A percentile compares a stretch with the other conserved stretches of the same genome.
phyloP scores from a whole-genome alignment of 1,140 invertebrate species.

The Drosophila kikkawai region DNA sequence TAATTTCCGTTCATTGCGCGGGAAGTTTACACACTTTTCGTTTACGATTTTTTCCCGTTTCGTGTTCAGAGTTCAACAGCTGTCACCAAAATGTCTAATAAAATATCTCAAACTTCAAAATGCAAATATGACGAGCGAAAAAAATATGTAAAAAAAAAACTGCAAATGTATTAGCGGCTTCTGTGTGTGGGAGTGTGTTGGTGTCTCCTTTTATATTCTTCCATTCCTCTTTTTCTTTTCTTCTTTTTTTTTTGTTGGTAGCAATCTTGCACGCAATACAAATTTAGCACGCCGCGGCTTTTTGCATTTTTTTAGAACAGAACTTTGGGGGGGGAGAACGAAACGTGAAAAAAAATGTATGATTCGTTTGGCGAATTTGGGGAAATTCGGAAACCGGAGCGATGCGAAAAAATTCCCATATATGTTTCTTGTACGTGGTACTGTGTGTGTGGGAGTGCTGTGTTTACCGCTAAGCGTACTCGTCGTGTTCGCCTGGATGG shows the following conservation, averaged over 20 bases:
- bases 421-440: background rate
- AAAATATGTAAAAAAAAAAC: conserved; percentile 5
- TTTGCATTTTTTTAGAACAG: conserved; percentile 51
- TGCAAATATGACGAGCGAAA: background rate
- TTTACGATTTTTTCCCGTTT: conserved; percentile 4
- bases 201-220: conserved; percentile 39
- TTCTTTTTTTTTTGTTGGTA: conserved; percentile 34
- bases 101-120: conserved; percentile 19
- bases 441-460: conserved; percentile 36
- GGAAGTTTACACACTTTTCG: conserved; percentile 18
- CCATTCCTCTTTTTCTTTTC: conserved; percentile 1
- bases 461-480: conserved; percentile 78
- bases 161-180: conserved; percentile 21
- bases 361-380: conserved; percentile 6
- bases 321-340: conserved; percentile 12
- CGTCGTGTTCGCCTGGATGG: conserved; percentile 57
- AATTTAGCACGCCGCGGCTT: conserved; percentile 63
- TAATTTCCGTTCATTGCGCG: conserved; percentile 28
- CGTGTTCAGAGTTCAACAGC: conserved; percentile 33
- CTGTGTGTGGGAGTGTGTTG: conserved; percentile 34
- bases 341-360: conserved; percentile 63
- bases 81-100: conserved; percentile 41
- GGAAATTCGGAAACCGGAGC: conserved; percentile 18
- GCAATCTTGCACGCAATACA: conserved; percentile 63
- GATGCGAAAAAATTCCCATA: conserved; percentile 32